Evolutionary conservation across 2,797 vertebrate genomes (phyloP).

Genomic region (Coreius guichenoti): DNA sequence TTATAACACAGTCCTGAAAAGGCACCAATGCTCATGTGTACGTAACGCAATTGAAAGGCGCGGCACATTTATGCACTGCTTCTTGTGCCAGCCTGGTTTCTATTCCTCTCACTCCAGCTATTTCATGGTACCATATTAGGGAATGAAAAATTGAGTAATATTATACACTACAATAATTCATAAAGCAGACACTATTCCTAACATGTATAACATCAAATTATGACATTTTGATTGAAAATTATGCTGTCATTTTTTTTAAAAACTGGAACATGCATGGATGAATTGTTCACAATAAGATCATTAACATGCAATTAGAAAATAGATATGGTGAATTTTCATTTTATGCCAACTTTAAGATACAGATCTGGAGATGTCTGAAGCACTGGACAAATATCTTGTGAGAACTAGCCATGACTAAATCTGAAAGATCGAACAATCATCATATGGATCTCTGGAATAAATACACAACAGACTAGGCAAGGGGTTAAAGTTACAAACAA

Average conservation of each 20-base stretch:
- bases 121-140: not conserved
- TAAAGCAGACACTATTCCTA: not conserved
- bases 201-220: not conserved
- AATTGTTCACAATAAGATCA: not conserved
- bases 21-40: not conserved
- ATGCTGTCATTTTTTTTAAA: not conserved
- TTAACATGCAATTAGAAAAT: not conserved
- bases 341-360: not conserved
- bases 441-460: not conserved
- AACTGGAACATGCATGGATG: not conserved
- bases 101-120: not conserved
- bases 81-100: conserved; percentile 7
- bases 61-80: not conserved
- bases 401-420: not conserved
- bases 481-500: conserved; percentile 1
- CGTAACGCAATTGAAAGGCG: not conserved
- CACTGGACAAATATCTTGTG: not conserved
- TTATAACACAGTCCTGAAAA: conserved; percentile 21
- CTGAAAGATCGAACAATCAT: not conserved
- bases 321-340: not conserved
- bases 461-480: not conserved
- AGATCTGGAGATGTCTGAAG: not conserved
- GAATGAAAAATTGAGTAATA: not conserved
- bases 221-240: not conserved
- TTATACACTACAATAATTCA: not conserved